phyloP scores from a whole-genome alignment of 2,113 vertebrate species.

The Connochaetes taurinus region DNA sequence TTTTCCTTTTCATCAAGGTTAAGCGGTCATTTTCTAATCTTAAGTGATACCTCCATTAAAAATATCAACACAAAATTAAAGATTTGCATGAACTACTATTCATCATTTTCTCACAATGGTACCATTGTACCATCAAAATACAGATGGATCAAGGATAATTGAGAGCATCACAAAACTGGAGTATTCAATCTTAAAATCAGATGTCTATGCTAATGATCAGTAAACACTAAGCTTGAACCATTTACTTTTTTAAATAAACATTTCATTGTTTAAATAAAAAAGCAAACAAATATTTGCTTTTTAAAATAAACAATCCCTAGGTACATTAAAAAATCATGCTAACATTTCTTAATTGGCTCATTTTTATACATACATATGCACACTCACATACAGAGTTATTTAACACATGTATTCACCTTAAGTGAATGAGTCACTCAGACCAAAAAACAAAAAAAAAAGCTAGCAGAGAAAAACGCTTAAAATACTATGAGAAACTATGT shows the following conservation, averaged over 20 bases:
- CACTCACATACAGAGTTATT: background rate
- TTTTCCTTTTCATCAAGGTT: slow-evolving; percentile 39
- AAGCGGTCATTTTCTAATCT: slow-evolving; percentile 21
- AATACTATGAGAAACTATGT: slow-evolving; percentile 23
- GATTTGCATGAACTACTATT: background rate
- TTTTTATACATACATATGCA: background rate
- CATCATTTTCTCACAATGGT: background rate
- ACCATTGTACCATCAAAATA: background rate
- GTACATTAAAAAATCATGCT: slow-evolving; percentile 21
- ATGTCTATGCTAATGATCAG: background rate
- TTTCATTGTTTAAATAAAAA: background rate
- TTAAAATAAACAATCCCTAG: slow-evolving; percentile 32
- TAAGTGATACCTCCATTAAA: slow-evolving; percentile 46
- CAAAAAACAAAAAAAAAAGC: background rate
- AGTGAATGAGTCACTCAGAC: background rate
- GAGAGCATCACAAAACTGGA: slow-evolving; percentile 3
- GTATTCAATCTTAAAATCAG: slow-evolving; percentile 18
- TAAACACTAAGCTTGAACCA: background rate
- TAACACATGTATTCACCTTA: background rate
- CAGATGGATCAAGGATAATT: background rate
- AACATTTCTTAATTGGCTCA: slow-evolving; percentile 12
- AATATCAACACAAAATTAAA: slow-evolving; percentile 11
- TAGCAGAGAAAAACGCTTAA: background rate
- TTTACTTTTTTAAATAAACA: slow-evolving; percentile 10
- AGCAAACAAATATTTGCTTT: background rate